Conservation (phyloP, 2,113 vertebrate species). For the Daphoenositta chrysoptera region DNA sequence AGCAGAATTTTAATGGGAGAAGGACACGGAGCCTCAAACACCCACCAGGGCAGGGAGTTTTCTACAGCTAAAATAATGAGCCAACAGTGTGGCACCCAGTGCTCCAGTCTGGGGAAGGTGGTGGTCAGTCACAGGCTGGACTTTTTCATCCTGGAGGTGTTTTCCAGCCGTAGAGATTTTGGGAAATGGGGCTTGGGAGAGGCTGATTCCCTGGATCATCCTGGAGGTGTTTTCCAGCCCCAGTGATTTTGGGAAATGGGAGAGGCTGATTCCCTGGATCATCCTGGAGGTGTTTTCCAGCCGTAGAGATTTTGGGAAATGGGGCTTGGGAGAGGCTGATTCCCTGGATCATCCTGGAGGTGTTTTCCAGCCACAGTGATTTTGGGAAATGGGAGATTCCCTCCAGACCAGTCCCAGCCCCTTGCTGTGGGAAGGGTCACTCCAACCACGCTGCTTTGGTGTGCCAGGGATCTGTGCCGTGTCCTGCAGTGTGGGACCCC, state of each 20-base stretch:
- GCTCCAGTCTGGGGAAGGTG: neutral
- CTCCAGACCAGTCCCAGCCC: neutral
- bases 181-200: too few relatives aligned
- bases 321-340: too few relatives aligned
- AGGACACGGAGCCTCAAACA: neutral
- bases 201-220: too few relatives aligned
- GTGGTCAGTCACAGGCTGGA: neutral
- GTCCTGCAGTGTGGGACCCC: neutral
- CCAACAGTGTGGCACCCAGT: fast-evolving
- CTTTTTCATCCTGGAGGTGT: neutral
- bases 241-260: neutral
- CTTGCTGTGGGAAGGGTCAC: neutral
- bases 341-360: too few relatives aligned
- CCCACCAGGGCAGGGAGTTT: neutral
- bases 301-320: too few relatives aligned
- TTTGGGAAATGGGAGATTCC: neutral
- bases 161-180: too few relatives aligned
- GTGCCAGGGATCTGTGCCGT: neutral
- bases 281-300: too few relatives aligned
- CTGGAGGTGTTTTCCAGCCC: too few relatives aligned
- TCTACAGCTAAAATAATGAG: neutral
- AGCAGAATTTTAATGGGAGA: neutral
- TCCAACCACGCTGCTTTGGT: fast-evolving
- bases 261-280: too few relatives aligned
- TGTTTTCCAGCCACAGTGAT: too few relatives aligned